Evolutionary conservation across 2,888 invertebrate genomes (phyloP), one percentile per base, ranked within the genome.

Genomic region (Tetanocera ferruginea): DNA sequence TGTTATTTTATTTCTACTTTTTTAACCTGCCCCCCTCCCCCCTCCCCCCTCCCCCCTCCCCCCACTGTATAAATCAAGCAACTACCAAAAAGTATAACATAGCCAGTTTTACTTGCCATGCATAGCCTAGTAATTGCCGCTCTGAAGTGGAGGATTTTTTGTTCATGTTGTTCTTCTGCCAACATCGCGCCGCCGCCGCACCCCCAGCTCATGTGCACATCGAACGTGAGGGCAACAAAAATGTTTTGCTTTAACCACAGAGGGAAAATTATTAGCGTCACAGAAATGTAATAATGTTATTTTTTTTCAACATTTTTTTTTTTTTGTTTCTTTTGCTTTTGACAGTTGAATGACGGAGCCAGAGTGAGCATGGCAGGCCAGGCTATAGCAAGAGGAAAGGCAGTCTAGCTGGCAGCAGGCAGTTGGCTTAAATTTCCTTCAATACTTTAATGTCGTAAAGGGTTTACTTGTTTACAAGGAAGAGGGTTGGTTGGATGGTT

Each of bases 201-300:
- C 37, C 66, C 31, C 19, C 66, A 17, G 66, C 23, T 34, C 67
- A 43, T 37, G 43, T 8, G 37, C 31, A 37, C 34, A 9, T 23
- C 34, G 67, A 37, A 43, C 19, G 52, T 55, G 64, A 49, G 57
- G 43, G 74, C 73, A 49, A 72, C 14, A 55, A 43, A 62, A 60
- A 43, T 74, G 74, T 34, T 28, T 64, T 31, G 64, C 64, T 31
- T 64, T 51, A 74, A 74, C 74, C 74, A 64, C 74, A 74, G 52
- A 64, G 74, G 19, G 66, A 74, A 43, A 74, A 74, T 74, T 74
- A 74, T 74, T 74, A 74, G 74, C 74, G 74, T 74, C 74, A 64
- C 74, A 52, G 19, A 64, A 74, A 64, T 66, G 74, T 74, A 74
- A 74, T 74, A 74, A 74, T 74, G 74, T 74, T 64, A 74, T 66